Base-by-base conservation (phyloP, 2,113 vertebrate species). In the Archocentrus centrarchus region DNA sequence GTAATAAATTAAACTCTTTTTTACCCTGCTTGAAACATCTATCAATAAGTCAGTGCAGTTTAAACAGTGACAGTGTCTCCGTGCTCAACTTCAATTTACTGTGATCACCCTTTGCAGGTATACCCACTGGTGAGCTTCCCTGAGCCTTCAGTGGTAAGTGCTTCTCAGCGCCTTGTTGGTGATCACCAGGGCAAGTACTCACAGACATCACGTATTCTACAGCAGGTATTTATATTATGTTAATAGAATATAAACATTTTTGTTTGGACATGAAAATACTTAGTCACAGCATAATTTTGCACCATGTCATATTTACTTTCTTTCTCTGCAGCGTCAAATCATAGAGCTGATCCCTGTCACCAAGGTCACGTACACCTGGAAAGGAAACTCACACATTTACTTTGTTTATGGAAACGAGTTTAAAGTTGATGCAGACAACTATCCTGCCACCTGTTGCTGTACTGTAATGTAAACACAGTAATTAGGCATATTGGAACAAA, bases 271-370 rank as follows among this genome's bases (percentile, higher is more conserved):
- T 27, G 1, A 58, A 76, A 60, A n/a, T 76, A 76, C 37, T 59
- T 63, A 13, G 27, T 57, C 3, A 59, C 35, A 32, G 18, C 6
- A 10, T 50, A 6, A 22, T 59, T 60, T 53, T 37, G 4, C 61
- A 57, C 30, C 59, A 24, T 76, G 11, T 78, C 11, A 66, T 41
- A 27, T 86, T 80, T 60, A 3, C 17, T 66, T 44, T 89, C 18
- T 90, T 90, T 61, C 3, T 86, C 68, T 88, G 35, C 92, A 97
- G 97, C 95, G 95, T 84, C 96, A 97, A 82, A 94, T 86, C 27
- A 85, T 97, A 4, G 96, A 97, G 81, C 81, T 97, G 85, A 96
- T 97, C 64, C 96, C 97, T 1, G 84, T 97, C 63, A 96, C 96
- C 32, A 96, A 93, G 68, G 94, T 96, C 50, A 90, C 75, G 22